phyloP scores from a whole-genome alignment of 2,797 vertebrate genomes.

The Lepilemur ruficaudatus region DNA sequence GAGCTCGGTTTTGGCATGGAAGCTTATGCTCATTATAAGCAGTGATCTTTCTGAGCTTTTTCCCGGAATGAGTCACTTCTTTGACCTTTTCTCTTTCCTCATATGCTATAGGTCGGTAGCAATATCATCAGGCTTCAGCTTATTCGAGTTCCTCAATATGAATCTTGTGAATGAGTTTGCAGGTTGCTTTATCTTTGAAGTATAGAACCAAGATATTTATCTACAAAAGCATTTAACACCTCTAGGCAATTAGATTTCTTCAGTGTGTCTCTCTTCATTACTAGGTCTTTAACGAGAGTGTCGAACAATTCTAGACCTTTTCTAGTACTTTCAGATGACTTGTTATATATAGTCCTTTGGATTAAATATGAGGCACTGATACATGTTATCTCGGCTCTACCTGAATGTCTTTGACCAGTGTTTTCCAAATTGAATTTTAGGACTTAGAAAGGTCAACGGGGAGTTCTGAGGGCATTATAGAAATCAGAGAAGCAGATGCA shows the following conservation, averaged over 20 bases:
- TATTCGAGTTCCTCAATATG: neutral
- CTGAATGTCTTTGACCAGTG: neutral
- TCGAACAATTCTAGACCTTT: conserved; percentile 5
- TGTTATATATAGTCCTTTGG: neutral
- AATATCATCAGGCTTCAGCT: neutral
- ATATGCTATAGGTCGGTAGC: neutral
- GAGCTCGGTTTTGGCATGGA: neutral
- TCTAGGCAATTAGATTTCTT: conserved; percentile 35
- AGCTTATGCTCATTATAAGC: neutral
- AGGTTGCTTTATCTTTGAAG: conserved; percentile 28
- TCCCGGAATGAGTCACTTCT: neutral
- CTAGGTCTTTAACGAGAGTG: neutral
- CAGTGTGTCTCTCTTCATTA: neutral
- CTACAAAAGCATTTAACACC: neutral
- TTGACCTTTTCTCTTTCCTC: neutral
- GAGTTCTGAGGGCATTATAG: neutral
- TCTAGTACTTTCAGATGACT: conserved; percentile 14
- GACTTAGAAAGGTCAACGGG: neutral
- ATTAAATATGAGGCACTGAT: neutral
- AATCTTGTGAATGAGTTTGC: neutral
- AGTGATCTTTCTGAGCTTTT: neutral
- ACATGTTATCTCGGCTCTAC: neutral
- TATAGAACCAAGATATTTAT: neutral
- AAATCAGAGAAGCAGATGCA: neutral
- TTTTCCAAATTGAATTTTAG: conserved; percentile 36